Evolutionary conservation across 2,888 invertebrate species (phyloP).

Genomic region (Drosophila basisetae): DNA sequence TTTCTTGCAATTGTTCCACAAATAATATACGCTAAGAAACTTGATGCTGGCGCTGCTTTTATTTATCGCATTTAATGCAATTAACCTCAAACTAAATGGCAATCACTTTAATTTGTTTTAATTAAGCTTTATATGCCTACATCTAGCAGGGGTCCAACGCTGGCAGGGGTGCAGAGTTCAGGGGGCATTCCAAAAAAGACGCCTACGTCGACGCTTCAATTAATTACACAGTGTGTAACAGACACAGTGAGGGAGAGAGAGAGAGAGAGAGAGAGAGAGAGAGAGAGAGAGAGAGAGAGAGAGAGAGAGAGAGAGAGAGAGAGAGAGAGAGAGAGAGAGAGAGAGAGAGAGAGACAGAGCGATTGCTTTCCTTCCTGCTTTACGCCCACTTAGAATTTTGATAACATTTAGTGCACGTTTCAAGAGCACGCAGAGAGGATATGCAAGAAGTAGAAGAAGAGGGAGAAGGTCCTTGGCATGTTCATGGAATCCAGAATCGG

Average conservation of each 20-base stretch:
- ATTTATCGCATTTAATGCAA: conserved; percentile 83
- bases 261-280: conserved; percentile 5
- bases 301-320: not conserved
- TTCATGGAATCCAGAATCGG: conserved; percentile 60
- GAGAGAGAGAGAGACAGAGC: not conserved
- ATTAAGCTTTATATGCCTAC: conserved; percentile 82
- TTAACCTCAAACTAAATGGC: conserved; percentile 85
- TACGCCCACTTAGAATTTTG: conserved; percentile 43
- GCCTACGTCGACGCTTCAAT: conserved; percentile 68
- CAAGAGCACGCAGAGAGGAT: conserved; percentile 47
- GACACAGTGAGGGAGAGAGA: conserved; percentile 15
- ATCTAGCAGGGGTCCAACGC: conserved; percentile 19
- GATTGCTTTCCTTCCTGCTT: conserved; percentile 23
- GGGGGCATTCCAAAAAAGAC: conserved; percentile 53
- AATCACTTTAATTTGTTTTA: conserved; percentile 85
- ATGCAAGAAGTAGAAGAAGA: conserved; percentile 17
- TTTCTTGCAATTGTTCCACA: conserved; percentile 39
- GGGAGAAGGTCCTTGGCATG: conserved; percentile 38
- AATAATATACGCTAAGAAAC: conserved; percentile 35
- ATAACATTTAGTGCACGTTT: conserved; percentile 26
- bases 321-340: no score
- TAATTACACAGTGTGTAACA: conserved; percentile 57
- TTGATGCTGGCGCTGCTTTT: conserved; percentile 53
- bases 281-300: conserved; percentile 12
- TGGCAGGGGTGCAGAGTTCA: conserved; percentile 8